A percentile compares a stretch with the other conserved stretches of the same genome.
Evolutionary conservation across 2,113 vertebrate genomes (phyloP).

Genomic region (Struthidea cinerea): DNA sequence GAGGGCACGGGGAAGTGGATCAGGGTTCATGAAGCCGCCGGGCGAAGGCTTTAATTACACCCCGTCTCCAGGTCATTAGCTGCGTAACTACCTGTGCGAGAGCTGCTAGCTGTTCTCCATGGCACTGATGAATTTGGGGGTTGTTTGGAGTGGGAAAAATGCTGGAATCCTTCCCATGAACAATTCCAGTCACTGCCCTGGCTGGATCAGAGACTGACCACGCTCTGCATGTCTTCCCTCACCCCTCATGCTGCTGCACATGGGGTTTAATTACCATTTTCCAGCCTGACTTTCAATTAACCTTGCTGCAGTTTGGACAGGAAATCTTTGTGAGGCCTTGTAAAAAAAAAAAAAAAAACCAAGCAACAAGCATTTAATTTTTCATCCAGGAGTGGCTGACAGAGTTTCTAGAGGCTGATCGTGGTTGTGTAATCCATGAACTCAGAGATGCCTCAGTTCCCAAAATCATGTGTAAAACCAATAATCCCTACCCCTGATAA

Average conservation of each 20-base stretch:
- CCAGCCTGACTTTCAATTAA: not conserved
- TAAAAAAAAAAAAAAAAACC: not conserved
- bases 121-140: slow-evolving; percentile 40
- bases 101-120: not conserved
- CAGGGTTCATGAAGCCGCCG: not conserved
- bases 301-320: not conserved
- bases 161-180: not conserved
- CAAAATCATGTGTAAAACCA: not conserved
- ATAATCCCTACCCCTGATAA: not conserved
- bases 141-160: not conserved
- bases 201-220: not conserved
- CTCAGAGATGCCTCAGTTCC: not conserved
- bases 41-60: slow-evolving; percentile 57
- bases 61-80: slow-evolving; percentile 47
- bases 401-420: not conserved
- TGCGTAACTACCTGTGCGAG: slow-evolving; percentile 22
- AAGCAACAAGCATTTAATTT: not conserved
- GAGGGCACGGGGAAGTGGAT: not conserved
- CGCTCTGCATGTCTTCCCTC: not conserved
- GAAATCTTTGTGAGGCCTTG: not conserved
- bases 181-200: not conserved
- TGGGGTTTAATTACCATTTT: not conserved
- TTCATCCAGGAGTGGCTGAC: not conserved
- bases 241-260: not conserved
- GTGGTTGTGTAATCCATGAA: not conserved